Evolutionary conservation across 1,140 invertebrate species (phyloP), one percentile per base, ranked within the genome.

Genomic region (Drosophila bocki): DNA sequence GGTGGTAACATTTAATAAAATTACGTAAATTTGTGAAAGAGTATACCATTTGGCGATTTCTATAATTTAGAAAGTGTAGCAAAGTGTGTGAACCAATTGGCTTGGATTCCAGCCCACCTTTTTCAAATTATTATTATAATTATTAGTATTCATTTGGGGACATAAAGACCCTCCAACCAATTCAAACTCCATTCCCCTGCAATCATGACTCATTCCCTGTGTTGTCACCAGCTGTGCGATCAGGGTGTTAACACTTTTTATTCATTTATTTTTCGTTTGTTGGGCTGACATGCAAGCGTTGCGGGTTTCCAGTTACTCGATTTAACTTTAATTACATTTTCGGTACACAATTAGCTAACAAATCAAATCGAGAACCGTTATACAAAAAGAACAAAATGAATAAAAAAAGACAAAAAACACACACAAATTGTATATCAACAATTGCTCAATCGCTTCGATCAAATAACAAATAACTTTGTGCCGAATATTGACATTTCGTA

Each of bases 391-490:
- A 81, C 59, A 65, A 50, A 84, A 41, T 42, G 41, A n/a, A 54
- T 15, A 37, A 58, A 58, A 58, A 72, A 50, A 44, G 15, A 15
- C 15, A 45, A 12, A 56, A 22, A 17, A 56, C 29, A 69, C 26
- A 63, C 26, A 45, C 35, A 76, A 65, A 58, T 64, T 76, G 37
- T 44, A 70, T 72, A 81, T 62, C 79, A 87, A 53, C 70, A 87
- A 86, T 86, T 87, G 78, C 80, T 80, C 84, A 84, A 87, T 87
- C 74, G 80, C 65, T 63, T 69, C 63, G 76, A 83, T 83, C 80
- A 78, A 88, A 61, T 84, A 88, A 87, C 84, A 83, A 87, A 87
- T 88, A 84, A 88, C 68, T 84, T 78, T 84, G 84, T 83, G 77
- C 77, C 72, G 68, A 88, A 84, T 88, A 88, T 78, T 88, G 84